Conservation (phyloP, 2,113 vertebrate species). For the Zosterops borbonicus region DNA sequence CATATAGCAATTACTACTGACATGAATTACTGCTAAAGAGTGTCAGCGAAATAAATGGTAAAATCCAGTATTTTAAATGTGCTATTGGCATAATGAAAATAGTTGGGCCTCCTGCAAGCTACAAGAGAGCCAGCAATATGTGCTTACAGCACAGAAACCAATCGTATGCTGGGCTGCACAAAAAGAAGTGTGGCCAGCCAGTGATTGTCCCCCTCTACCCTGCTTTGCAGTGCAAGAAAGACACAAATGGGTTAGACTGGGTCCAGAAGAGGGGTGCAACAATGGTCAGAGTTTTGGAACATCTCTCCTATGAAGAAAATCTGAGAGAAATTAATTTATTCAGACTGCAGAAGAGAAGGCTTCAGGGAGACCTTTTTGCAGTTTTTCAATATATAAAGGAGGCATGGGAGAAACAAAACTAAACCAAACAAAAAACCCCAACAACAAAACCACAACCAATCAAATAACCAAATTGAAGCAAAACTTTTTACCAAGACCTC, state of each 20-base stretch:
- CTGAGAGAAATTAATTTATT: background rate
- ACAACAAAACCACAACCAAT: background rate
- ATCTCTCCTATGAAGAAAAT: background rate
- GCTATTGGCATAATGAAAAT: background rate
- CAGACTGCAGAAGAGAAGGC: background rate
- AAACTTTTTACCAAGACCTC: background rate
- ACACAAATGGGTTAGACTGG: accelerated
- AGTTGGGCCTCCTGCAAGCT: background rate
- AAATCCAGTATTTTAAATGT: background rate
- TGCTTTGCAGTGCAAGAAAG: background rate
- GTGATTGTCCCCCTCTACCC: background rate
- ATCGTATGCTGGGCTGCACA: accelerated
- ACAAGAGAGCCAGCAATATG: background rate
- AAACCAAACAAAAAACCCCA: background rate
- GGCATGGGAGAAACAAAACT: background rate
- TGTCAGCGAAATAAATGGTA: background rate
- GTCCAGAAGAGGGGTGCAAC: background rate
- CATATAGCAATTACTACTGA: background rate
- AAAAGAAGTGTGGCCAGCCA: background rate
- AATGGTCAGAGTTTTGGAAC: background rate
- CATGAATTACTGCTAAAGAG: background rate
- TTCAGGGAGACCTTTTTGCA: accelerated
- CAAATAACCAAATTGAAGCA: background rate
- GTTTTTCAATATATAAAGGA: background rate
- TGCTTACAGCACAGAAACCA: background rate